Evolutionary conservation across 1,140 invertebrate genomes (phyloP), one percentile per base, ranked within the genome.

Genomic region (Lepidurus packardi): DNA sequence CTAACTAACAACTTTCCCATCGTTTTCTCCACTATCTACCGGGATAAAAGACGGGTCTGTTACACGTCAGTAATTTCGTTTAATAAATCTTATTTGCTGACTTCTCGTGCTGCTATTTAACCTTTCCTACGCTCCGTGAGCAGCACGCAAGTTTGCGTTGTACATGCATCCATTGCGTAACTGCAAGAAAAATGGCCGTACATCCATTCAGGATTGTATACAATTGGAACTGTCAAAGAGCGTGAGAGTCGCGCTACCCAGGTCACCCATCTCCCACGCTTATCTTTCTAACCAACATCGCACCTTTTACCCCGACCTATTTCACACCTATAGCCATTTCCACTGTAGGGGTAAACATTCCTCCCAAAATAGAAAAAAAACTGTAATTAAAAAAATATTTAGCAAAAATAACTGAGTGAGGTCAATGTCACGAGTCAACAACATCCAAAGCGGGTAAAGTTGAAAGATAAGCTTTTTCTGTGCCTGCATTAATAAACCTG

Each of bases 401-500:
- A n/a, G n/a, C n/a, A 65, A 65, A 10, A 65, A 21, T 16, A 65
- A 11, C 8, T 65, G 53, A 21, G 53, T 65, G 53, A 65, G 53
- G n/a, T 65, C 53, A 65, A 65, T 65, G 53, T 65, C 53, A 65
- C 53, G 8, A 65, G 16, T 13, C 21, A 65, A 65, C 16, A 13
- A 65, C 53, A 16, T 65, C 21, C 53, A 65, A 65, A 65, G 21
- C 21, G 21, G 53, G 13, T 13, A 65, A n/a, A 65, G 34, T 34
- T 34, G 34, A 34, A 34, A 65, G 9, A 16, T 21, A 65, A 5
- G 16, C 21, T 65, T 65, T 65, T 65, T 65, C 53, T n/a, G 21
- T 21, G 13, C 53, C 53, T 65, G 53, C 53, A 65, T 65, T 65
- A 65, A 65, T 65, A 21, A 65, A 65, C 53, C 53, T 65, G 53